Evolutionary conservation across 1,140 invertebrate species (phyloP).

Genomic region (Eubasilissa regina): DNA sequence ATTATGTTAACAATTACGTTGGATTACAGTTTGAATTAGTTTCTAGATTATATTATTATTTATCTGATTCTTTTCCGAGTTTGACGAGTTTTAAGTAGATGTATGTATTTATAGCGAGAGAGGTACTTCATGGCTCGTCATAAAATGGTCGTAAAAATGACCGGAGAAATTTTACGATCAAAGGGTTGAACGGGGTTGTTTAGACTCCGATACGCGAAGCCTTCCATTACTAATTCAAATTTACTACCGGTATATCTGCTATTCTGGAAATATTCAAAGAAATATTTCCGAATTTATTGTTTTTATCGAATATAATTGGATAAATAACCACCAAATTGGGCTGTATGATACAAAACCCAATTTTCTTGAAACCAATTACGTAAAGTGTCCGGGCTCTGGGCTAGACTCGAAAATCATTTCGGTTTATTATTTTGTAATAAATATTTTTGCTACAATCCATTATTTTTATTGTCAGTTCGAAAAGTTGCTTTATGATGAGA

Average conservation of each 20-base stretch:
- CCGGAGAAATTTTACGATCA: conserved; percentile 23
- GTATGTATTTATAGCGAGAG: conserved; percentile 15
- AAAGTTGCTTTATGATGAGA: conserved; percentile 15
- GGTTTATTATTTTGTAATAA: conserved; percentile 28
- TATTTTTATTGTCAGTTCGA: conserved; percentile 27
- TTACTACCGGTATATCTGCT: conserved; percentile 5
- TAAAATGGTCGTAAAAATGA: conserved; percentile 38
- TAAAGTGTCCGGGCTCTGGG: neutral
- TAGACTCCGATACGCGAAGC: neutral
- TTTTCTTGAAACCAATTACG: conserved; percentile 20
- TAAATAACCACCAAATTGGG: neutral
- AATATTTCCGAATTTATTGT: conserved; percentile 7
- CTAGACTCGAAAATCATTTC: neutral
- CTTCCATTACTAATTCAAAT: conserved; percentile 37
- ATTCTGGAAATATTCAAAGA: conserved; percentile 6
- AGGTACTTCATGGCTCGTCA: conserved; percentile 12
- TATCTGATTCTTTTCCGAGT: conserved; percentile 10
- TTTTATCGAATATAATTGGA: neutral
- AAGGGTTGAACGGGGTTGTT: neutral
- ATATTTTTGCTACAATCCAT: conserved; percentile 23
- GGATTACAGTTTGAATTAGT: too few species aligned
- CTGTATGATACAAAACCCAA: neutral
- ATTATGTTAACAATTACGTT: too few species aligned
- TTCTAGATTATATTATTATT: too few species aligned
- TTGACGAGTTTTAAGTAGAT: neutral